Conservation (phyloP, 1,140 invertebrate genomes). For the Chelonus insularis region DNA sequence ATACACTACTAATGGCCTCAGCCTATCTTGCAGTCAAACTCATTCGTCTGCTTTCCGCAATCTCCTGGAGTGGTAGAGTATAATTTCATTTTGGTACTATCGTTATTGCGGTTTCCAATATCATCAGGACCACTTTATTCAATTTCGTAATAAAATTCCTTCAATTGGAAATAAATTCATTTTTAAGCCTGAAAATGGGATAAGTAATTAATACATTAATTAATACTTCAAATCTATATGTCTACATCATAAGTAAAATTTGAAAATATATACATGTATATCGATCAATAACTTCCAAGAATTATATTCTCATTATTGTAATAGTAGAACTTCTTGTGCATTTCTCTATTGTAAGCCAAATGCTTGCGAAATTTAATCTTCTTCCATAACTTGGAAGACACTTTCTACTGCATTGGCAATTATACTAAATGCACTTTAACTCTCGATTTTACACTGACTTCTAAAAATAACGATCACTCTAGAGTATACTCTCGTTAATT, state of each 20-base stretch:
- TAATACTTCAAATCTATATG: too few species aligned
- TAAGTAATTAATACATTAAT: too few species aligned
- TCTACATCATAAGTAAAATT: too few species aligned
- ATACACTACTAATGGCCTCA: slow-evolving; percentile 34
- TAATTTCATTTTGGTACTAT: slow-evolving; percentile 7
- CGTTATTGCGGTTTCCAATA: neutral
- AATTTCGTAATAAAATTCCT: neutral
- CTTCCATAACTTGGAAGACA: slow-evolving; percentile 10
- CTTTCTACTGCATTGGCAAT: slow-evolving; percentile 25
- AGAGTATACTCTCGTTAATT: slow-evolving; percentile 26
- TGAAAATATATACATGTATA: too few species aligned
- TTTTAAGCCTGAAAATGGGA: too few species aligned
- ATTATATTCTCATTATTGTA: neutral
- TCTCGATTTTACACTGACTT: slow-evolving; percentile 22
- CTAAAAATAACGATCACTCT: slow-evolving; percentile 21
- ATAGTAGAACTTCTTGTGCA: neutral
- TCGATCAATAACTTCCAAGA: too few species aligned
- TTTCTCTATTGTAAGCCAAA: neutral
- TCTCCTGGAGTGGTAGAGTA: neutral
- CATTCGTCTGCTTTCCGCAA: slow-evolving; percentile 6
- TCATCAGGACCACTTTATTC: neutral
- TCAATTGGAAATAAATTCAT: too few species aligned
- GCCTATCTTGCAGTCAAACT: slow-evolving; percentile 15
- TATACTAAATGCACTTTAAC: slow-evolving; percentile 34
- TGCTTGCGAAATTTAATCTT: slow-evolving; percentile 21